Evolutionary conservation across 2,888 invertebrate genomes (phyloP).

Genomic region (Fragum whitleyi): DNA sequence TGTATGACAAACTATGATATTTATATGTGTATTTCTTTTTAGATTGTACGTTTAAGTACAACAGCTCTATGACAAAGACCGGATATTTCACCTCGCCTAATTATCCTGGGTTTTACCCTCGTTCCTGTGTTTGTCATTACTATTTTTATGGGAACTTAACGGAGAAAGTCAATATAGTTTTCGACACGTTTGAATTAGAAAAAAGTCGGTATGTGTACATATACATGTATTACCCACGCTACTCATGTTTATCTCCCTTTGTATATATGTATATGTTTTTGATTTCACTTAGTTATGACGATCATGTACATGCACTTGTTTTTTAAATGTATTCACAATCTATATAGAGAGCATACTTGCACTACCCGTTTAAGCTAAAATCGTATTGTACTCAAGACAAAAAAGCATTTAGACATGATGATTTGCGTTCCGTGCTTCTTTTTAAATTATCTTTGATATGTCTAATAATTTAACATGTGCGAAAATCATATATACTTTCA

Average conservation of each 20-base stretch:
- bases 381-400: too few relatives aligned
- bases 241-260: slow-evolving; percentile 48
- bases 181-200: slow-evolving; percentile 46
- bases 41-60: slow-evolving; percentile 55
- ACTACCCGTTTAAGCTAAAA: too few relatives aligned
- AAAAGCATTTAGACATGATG: too few relatives aligned
- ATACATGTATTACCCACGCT: slow-evolving; percentile 18
- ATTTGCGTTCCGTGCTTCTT: too few relatives aligned
- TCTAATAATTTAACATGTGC: too few relatives aligned
- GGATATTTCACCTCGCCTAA: slow-evolving; percentile 94
- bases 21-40: slow-evolving; percentile 24
- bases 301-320: not conserved
- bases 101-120: slow-evolving; percentile 91
- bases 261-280: slow-evolving; percentile 2
- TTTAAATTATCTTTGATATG: too few relatives aligned
- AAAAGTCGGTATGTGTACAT: slow-evolving; percentile 42
- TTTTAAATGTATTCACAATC: too few relatives aligned
- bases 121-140: slow-evolving; percentile 86
- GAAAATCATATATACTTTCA: too few relatives aligned
- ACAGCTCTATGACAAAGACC: slow-evolving; percentile 29
- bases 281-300: not conserved
- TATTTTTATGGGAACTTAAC: slow-evolving; percentile 48
- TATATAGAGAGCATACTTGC: too few relatives aligned
- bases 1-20: too few relatives aligned
- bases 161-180: slow-evolving; percentile 51